Percentiles rank a stretch among this genome's conserved stretches.
These are phyloP conservation scores for Ameiurus melas DNA, from an alignment of 2,113 vertebrate genomes.

Conservation along the genomic window DNA sequence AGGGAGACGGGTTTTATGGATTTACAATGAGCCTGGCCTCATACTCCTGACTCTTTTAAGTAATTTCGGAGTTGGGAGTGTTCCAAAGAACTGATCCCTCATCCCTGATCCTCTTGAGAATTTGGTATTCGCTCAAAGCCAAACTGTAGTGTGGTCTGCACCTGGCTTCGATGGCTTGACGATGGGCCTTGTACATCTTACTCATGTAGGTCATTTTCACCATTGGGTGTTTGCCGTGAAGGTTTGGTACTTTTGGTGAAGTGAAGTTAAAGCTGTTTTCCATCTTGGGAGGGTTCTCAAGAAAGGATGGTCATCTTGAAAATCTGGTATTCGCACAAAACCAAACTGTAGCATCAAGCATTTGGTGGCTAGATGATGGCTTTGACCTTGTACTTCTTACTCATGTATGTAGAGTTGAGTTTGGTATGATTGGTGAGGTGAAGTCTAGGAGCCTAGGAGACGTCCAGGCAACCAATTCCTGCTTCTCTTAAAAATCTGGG, in stretches of 20 bases:
- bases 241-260: neutral
- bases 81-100: neutral
- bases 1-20: neutral
- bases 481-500: neutral
- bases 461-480: neutral
- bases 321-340: neutral
- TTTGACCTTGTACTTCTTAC: neutral
- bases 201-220: neutral
- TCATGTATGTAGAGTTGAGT: neutral
- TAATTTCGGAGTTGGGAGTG: neutral
- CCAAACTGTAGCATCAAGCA: neutral
- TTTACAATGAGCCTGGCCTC: conserved; percentile 1
- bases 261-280: neutral
- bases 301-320: neutral
- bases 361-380: neutral
- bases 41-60: neutral
- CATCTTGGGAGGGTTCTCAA: neutral
- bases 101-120: neutral
- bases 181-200: neutral
- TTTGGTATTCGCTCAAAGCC: neutral
- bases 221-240: neutral
- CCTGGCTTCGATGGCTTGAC: neutral
- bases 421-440: no score
- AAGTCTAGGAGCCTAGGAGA: neutral
- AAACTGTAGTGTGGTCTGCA: neutral